Evolutionary conservation across 2,888 invertebrate species (phyloP).

Genomic region (Tinea semifulvella): DNA sequence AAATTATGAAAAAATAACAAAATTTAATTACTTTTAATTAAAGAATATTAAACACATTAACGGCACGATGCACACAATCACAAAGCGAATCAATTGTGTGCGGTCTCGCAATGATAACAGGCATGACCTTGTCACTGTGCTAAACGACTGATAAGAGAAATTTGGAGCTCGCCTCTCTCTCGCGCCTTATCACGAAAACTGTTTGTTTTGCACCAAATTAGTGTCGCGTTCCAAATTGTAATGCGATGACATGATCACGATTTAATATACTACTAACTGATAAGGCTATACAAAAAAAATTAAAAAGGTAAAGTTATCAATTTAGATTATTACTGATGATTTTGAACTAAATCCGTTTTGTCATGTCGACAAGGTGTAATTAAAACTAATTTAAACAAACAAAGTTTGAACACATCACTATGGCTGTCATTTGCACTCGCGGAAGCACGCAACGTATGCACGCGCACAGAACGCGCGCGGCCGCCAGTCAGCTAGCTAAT

Average conservation of each 20-base stretch:
- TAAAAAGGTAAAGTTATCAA: not conserved
- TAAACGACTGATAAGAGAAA: slow-evolving; percentile 55
- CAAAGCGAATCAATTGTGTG: slow-evolving; percentile 38
- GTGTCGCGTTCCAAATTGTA: slow-evolving; percentile 40
- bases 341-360: too few species aligned
- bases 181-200: slow-evolving; percentile 19
- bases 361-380: too few species aligned
- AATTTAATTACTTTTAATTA: not conserved
- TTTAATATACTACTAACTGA: slow-evolving; percentile 36
- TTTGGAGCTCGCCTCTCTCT: slow-evolving; percentile 36
- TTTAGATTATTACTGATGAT: too few species aligned
- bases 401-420: slow-evolving; percentile 7
- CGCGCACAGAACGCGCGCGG: slow-evolving; percentile 44
- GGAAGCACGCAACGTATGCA: slow-evolving; percentile 6
- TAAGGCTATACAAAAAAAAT: slow-evolving; percentile 17
- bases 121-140: slow-evolving; percentile 48
- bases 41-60: slow-evolving; percentile 22
- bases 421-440: slow-evolving; percentile 1
- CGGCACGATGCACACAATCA: slow-evolving; percentile 47
- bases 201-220: slow-evolving; percentile 58
- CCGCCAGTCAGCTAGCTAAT: slow-evolving; percentile 47
- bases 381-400: slow-evolving; percentile 12
- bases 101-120: slow-evolving; percentile 37
- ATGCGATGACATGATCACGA: slow-evolving; percentile 40
- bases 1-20: not conserved